Percentiles rank a stretch among this genome's conserved stretches.
Conservation (phyloP, 1,140 invertebrate species). For the Drosophila triauraria region DNA sequence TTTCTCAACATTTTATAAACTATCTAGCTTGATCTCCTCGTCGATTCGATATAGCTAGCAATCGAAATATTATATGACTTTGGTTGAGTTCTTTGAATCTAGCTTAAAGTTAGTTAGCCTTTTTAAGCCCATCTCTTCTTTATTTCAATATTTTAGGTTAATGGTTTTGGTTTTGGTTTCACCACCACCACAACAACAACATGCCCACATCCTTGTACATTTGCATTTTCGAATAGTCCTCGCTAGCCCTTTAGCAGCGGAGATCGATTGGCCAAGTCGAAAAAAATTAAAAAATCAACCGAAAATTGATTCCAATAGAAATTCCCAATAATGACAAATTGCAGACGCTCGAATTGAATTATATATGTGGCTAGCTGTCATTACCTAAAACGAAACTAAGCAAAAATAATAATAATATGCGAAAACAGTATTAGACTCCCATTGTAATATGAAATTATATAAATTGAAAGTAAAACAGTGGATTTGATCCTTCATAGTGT, state of each 20-base stretch:
- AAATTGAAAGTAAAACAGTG: conserved; percentile 85
- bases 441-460: conserved; percentile 76
- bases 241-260: conserved; percentile 14
- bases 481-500: conserved; percentile 85
- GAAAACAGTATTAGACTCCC: conserved; percentile 52
- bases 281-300: background rate
- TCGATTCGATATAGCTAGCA: conserved; percentile 48
- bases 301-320: conserved; percentile 16
- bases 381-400: conserved; percentile 27
- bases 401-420: conserved; percentile 28
- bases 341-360: conserved; percentile 29
- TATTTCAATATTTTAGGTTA: conserved; percentile 42
- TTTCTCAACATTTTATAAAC: conserved; percentile 52
- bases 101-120: conserved; percentile 41
- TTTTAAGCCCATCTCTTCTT: conserved; percentile 26
- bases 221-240: conserved; percentile 43
- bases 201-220: conserved; percentile 51
- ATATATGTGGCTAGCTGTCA: conserved; percentile 56
- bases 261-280: conserved; percentile 39
- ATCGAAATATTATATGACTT: conserved; percentile 38
- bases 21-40: conserved; percentile 41
- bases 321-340: conserved; percentile 47
- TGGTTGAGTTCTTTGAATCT: conserved; percentile 44
- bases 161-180: conserved; percentile 32
- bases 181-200: conserved; percentile 19